Base-by-base conservation (phyloP, 2,113 vertebrate genomes). In the Petrocephalus zakoni region DNA sequence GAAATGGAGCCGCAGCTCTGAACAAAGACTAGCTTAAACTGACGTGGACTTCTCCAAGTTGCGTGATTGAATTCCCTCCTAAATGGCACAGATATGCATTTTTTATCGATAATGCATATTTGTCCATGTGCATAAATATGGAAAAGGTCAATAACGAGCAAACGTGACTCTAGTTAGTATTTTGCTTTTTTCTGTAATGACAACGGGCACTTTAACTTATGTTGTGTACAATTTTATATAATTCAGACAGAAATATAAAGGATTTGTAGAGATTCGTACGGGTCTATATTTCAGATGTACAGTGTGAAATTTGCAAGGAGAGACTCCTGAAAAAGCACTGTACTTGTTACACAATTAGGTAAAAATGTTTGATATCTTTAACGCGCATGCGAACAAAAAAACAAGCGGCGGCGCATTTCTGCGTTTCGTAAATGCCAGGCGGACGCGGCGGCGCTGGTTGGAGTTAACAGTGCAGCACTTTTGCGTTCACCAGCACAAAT, bases 391-490 rank as follows among this genome's bases (percentile, higher is more conserved):
- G 89, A 89, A 91, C 89, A 90, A 93, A 91, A 93, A 95, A 93
- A 93, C 91, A 95, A 91, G 92, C 93, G 91, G 94, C 95, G n/a
- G 90, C 96, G 96, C 97, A 95, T 96, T 95, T 97, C 96, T 96
- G 95, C 97, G 93, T 95, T 96, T 96, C 95, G 96, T 97, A 99
- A 99, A 99, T 98, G 97, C 97, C 97, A 97, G 96, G 93, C 95
- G 96, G 95, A 97, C 94, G 96, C 53, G 5, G 52, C 97, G 94
- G 93, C 93, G 96, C 97, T 96, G 96, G 93, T 95, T 95, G 95
- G 97, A 99, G 98, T 98, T 99, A 99, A 98, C 98, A 96, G 97
- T 96, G 98, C 97, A 96, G 97, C 97, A 98, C 98, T 99, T 99
- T 98, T 99, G 98, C 99, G 97, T 98, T 98, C 96, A 96, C 95